Evolutionary conservation across 1,140 invertebrate genomes (phyloP), one percentile per base, ranked within the genome.

Genomic region (Trialeurodes vaporariorum): DNA sequence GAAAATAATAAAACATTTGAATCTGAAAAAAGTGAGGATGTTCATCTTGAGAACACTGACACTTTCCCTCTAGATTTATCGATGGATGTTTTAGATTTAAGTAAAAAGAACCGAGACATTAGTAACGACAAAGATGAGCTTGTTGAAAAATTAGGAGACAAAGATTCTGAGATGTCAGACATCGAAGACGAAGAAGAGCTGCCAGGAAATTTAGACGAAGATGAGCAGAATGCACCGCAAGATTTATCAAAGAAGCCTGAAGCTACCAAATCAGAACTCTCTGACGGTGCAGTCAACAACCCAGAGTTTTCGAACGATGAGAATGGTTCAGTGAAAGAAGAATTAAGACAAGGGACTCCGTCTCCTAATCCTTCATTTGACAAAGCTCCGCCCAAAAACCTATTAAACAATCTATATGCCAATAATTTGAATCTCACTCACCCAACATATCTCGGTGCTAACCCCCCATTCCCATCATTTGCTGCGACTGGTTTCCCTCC

Each of bases 71-170:
- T 93, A 65, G 90, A 93, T 79, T 78, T 92, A 1, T 86, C 85
- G 27, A 89, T 89, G 79, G 87, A 91, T 77, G 90, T 90, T 1
- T 77, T 95, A n/a, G 93, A 95, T 79, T 83, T 95, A 68, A 92
- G 90, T 74, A 90, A 91, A 71, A 94, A 93, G 76, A 85, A 82
- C 73, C 69, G 40, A 25, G 62, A 68, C 23, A 27, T 65, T 25
- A 65, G 65, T 40, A 65, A 24, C 23, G 61, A 70, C n/a, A 27
- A 67, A 68, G 74, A 76, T n/a, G 77, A 79, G 21, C 74, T 73
- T 25, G 66, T 61, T 34, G 79, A 80, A 65, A 76, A 79, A 1
- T 79, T 81, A 13, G 77, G 79, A 12, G 77, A 49, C 22, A 67
- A 21, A 9, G 27, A 60, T 1, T 62, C 59, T 2, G 70, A 59